A percentile compares a stretch with the other conserved stretches of the same genome.
These are phyloP conservation scores for Harpagus bidentatus DNA, from an alignment of 2,113 vertebrate genomes.

Conservation along the genomic window DNA sequence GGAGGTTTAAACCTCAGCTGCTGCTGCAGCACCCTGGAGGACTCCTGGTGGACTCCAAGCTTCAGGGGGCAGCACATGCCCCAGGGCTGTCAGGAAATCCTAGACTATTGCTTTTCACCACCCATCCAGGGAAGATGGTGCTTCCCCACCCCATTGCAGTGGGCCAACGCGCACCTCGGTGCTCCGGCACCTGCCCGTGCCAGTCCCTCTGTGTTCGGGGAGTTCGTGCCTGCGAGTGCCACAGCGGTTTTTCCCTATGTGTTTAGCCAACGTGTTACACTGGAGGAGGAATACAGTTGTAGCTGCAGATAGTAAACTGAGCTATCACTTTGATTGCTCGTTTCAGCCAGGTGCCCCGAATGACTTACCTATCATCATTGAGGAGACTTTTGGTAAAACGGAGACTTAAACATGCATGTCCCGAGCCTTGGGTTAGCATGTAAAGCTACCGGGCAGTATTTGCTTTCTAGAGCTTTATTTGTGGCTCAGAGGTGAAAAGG, in stretches of 20 bases:
- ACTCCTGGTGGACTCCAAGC: neutral
- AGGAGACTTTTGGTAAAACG: neutral
- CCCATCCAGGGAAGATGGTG: neutral
- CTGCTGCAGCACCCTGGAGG: neutral
- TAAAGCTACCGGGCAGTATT: neutral
- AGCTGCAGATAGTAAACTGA: neutral
- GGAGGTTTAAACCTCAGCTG: neutral
- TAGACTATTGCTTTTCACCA: neutral
- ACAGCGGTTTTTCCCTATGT: neutral
- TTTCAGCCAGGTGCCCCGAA: neutral
- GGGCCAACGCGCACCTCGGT: accelerated
- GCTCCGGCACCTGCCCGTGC: neutral
- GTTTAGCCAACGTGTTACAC: neutral
- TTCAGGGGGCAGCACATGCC: neutral
- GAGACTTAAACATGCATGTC: neutral
- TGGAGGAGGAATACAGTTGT: neutral
- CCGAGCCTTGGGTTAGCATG: neutral
- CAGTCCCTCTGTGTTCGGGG: accelerated
- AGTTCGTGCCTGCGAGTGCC: neutral
- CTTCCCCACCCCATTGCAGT: neutral
- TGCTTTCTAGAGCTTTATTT: neutral
- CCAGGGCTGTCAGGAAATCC: neutral
- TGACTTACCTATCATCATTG: neutral
- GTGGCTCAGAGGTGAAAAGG: neutral
- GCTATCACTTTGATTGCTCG: neutral